phyloP scores from a whole-genome alignment of 1,140 invertebrate species.

The Grapholita molesta region DNA sequence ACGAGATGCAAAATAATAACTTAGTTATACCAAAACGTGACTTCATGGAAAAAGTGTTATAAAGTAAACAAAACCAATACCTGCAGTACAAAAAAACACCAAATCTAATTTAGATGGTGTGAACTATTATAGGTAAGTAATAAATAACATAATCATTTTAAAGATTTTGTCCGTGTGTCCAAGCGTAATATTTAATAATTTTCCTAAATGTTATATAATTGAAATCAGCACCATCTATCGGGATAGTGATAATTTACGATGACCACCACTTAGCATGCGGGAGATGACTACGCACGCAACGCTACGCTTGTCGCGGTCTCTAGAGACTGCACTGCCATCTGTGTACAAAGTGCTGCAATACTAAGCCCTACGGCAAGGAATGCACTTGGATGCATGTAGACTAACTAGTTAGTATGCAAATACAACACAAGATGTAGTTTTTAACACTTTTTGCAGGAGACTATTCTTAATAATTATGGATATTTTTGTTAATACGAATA shows the following conservation, averaged over 20 bases:
- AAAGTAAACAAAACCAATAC: too few species aligned
- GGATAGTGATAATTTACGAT: slow-evolving; percentile 32
- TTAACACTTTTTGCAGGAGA: not conserved
- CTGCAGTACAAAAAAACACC: too few species aligned
- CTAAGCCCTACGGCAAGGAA: slow-evolving; percentile 19
- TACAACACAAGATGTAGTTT: slow-evolving; percentile 16
- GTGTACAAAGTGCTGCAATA: slow-evolving; percentile 42
- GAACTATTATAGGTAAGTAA: not conserved
- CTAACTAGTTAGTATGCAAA: slow-evolving; percentile 12
- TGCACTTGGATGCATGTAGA: slow-evolving; percentile 22
- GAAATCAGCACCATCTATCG: slow-evolving; percentile 55
- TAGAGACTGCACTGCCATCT: slow-evolving; percentile 55
- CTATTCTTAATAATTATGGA: not conserved
- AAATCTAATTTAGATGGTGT: too few species aligned
- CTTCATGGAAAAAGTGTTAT: not conserved
- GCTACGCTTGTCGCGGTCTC: slow-evolving; percentile 9
- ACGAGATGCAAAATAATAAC: not conserved
- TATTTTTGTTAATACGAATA: not conserved
- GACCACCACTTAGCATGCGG: slow-evolving; percentile 12
- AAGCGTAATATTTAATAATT: not conserved
- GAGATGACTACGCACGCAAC: not conserved
- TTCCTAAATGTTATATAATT: not conserved
- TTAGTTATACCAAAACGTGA: not conserved
- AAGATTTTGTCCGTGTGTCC: not conserved
- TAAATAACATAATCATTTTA: not conserved